Percentiles rank a stretch among this genome's conserved stretches.
Evolutionary conservation across 1,140 invertebrate genomes (phyloP).

Genomic region (Phthorimaea operculella): DNA sequence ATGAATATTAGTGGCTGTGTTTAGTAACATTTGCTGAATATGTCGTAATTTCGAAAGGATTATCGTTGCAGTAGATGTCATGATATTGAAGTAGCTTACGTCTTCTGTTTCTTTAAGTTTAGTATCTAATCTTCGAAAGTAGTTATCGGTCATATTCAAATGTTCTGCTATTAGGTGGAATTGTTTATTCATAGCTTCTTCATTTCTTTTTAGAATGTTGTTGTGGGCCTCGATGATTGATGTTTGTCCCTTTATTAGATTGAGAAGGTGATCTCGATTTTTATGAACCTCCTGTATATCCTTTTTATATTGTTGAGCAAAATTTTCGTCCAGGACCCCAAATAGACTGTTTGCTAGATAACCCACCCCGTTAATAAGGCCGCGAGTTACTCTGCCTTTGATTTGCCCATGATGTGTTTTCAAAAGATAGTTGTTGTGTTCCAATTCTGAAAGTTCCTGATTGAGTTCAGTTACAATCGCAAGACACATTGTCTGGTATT

Average conservation of each 20-base stretch:
- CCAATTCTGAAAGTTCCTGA: background rate
- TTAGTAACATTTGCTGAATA: no score
- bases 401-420: background rate
- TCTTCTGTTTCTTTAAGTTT: background rate
- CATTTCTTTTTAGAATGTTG: background rate
- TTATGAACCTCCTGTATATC: background rate
- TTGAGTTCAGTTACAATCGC: background rate
- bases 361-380: background rate
- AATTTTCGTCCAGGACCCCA: no score
- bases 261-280: background rate
- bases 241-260: background rate
- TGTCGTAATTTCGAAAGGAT: no score
- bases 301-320: background rate
- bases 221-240: background rate
- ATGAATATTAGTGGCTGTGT: no score
- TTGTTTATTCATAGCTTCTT: background rate
- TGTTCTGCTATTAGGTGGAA: background rate
- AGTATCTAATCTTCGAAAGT: background rate
- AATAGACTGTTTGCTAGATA: no score
- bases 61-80: background rate
- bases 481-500: background rate
- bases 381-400: no score
- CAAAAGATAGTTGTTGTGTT: background rate
- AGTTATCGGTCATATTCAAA: background rate
- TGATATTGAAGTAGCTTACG: background rate